Conservation (phyloP, 2,797 vertebrate genomes). For the Moxostoma hubbsi region DNA sequence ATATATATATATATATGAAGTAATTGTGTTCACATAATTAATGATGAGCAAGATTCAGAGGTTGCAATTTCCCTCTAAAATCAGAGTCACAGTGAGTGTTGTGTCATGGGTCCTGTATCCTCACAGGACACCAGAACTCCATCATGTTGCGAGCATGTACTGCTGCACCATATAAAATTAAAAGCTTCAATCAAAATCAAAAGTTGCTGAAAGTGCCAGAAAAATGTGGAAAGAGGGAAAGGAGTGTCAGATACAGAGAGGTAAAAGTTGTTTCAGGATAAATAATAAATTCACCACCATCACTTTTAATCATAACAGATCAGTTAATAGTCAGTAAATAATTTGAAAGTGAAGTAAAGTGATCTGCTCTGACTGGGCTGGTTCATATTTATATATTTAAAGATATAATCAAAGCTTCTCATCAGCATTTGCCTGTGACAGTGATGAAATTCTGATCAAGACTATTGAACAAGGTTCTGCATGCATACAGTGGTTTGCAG, state of each 20-base stretch:
- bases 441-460: slow-evolving; percentile 19
- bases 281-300: slow-evolving; percentile 9
- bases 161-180: too few relatives aligned
- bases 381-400: slow-evolving; percentile 7
- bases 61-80: too few relatives aligned
- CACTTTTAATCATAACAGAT: slow-evolving; percentile 30
- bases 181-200: too few relatives aligned
- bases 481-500: neutral
- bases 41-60: too few relatives aligned
- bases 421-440: neutral
- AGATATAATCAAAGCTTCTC: slow-evolving; percentile 21
- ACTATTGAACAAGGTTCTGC: slow-evolving; percentile 33
- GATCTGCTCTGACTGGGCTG: slow-evolving; percentile 6
- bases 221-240: neutral
- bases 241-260: slow-evolving; percentile 11
- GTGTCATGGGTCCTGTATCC: too few relatives aligned
- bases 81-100: too few relatives aligned
- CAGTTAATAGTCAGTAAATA: slow-evolving; percentile 23
- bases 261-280: slow-evolving; percentile 3
- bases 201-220: neutral
- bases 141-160: too few relatives aligned
- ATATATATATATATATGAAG: too few relatives aligned
- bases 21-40: too few relatives aligned
- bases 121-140: too few relatives aligned
- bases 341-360: neutral